phyloP scores from a whole-genome alignment of 2,888 invertebrate genomes.

The Oxytorus armatus region DNA sequence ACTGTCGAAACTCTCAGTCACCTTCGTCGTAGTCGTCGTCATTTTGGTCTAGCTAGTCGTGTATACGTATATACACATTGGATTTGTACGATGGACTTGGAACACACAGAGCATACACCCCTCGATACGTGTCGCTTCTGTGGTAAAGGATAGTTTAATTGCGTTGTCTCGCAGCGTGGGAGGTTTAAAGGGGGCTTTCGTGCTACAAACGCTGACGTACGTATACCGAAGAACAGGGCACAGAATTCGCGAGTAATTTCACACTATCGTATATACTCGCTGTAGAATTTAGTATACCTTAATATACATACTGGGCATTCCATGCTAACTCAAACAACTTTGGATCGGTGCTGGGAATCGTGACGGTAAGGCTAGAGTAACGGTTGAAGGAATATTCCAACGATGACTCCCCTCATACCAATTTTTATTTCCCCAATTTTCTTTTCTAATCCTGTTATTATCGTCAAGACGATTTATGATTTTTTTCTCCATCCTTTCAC shows the following conservation, averaged over 20 bases:
- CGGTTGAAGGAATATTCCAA: too few species aligned
- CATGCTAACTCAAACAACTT: too few species aligned
- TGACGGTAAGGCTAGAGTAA: too few species aligned
- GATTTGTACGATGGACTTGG: slow-evolving; percentile 8
- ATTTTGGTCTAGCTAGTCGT: slow-evolving; percentile 35
- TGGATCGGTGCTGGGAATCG: too few species aligned
- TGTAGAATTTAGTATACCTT: too few species aligned
- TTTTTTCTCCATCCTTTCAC: too few species aligned
- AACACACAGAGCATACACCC: slow-evolving; percentile 13
- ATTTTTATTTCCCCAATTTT: too few species aligned
- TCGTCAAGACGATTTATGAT: too few species aligned
- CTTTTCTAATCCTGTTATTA: too few species aligned
- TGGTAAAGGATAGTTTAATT: slow-evolving; percentile 78
- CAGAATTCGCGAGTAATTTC: slow-evolving; percentile 7
- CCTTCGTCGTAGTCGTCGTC: slow-evolving; percentile 35
- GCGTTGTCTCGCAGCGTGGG: slow-evolving; percentile 65
- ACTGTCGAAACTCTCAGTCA: slow-evolving; percentile 1
- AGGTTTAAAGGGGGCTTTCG: background rate
- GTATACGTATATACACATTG: slow-evolving; percentile 18
- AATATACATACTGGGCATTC: background rate
- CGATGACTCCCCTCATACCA: too few species aligned
- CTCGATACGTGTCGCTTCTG: slow-evolving; percentile 63
- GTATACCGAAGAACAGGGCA: slow-evolving; percentile 5
- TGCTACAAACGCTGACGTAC: slow-evolving; percentile 22
- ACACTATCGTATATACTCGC: background rate